Evolutionary conservation across 2,113 vertebrate genomes (phyloP).

Genomic region (Acrocephalus kingi): DNA sequence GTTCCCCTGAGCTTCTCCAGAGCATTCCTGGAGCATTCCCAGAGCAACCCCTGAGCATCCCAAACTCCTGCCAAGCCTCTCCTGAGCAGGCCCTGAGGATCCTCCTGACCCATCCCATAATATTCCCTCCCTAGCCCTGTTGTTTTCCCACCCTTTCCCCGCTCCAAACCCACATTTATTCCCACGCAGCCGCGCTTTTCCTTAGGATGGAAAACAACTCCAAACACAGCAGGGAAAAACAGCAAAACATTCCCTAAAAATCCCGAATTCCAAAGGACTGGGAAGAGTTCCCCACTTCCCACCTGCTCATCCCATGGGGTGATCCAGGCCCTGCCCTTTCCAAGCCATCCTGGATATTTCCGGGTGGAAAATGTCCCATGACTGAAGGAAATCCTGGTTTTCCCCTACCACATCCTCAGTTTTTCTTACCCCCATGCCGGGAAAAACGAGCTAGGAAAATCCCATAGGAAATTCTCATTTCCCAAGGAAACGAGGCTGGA

Average conservation of each 20-base stretch:
- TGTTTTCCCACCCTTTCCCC: neutral
- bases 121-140: neutral
- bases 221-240: rapidly evolving
- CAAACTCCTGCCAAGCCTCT: neutral
- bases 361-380: neutral
- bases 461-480: neutral
- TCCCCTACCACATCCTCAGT: neutral
- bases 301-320: rapidly evolving
- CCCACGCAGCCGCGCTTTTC: neutral
- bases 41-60: neutral
- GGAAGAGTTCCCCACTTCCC: neutral
- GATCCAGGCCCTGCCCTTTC: neutral
- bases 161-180: neutral
- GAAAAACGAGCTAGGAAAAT: neutral
- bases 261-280: neutral
- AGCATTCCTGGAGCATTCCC: rapidly evolving
- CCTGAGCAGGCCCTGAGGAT: neutral
- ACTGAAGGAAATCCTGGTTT: rapidly evolving
- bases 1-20: neutral
- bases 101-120: neutral
- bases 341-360: rapidly evolving
- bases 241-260: rapidly evolving
- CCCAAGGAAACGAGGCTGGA: neutral
- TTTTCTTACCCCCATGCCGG: rapidly evolving
- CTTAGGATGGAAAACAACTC: neutral